Evolutionary conservation across 2,797 vertebrate genomes (phyloP).

Genomic region (Pseudochirops corinnae): DNA sequence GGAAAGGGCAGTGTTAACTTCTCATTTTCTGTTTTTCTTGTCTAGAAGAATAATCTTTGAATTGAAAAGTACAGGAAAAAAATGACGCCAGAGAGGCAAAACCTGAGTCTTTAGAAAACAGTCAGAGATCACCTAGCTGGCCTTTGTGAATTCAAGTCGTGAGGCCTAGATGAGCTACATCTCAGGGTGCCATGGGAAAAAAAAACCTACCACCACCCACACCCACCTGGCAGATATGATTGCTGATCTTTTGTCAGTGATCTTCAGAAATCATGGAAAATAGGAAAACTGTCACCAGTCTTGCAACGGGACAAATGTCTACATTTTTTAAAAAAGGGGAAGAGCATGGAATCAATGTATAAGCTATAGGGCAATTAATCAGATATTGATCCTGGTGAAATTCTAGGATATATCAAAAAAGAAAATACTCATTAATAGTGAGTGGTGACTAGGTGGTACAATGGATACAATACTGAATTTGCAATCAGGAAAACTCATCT

Average conservation of each 20-base stretch:
- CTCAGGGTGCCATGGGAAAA: neutral
- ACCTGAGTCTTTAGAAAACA: neutral
- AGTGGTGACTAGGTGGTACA: neutral
- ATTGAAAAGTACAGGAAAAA: neutral
- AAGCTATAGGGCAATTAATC: neutral
- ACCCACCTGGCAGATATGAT: neutral
- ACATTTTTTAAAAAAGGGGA: neutral
- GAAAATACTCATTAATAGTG: neutral
- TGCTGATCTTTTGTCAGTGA: neutral
- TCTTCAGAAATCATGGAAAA: neutral
- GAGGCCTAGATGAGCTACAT: neutral
- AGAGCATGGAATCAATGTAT: neutral
- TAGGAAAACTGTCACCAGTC: neutral
- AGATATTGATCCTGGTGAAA: neutral
- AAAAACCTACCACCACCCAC: neutral
- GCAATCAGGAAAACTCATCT: neutral
- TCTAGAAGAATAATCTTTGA: neutral
- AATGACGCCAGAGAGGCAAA: neutral
- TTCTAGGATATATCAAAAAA: neutral
- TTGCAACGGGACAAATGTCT: neutral
- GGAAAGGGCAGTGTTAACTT: neutral
- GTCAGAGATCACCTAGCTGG: neutral
- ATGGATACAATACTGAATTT: neutral
- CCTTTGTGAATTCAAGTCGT: neutral
- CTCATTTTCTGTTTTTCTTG: neutral